Base-by-base conservation (phyloP, 2,113 vertebrate genomes). In the Eublepharis macularius region DNA sequence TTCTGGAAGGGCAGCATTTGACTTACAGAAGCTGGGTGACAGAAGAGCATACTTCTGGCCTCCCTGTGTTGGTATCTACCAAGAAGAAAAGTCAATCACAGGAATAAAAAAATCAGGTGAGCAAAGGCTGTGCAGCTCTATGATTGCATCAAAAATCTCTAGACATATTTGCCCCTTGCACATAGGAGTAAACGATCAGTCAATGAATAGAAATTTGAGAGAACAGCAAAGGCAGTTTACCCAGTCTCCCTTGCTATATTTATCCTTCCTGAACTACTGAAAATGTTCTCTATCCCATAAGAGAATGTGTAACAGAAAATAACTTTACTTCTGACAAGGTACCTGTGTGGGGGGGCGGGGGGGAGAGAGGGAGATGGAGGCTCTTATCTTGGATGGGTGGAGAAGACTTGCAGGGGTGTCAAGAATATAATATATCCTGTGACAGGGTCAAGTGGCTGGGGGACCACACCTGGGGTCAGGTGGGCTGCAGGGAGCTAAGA, bases 31-130 rank as follows among this genome's bases (percentile, higher is more conserved):
- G 93, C 94, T 95, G 89, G 97, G 94, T 96, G 96, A 93, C 89
- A 96, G 94, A 95, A 97, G 91, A 93, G 97, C 95, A 96, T 97
- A 96, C 94, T 98, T 98, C 95, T 95, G 97, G 93, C 96, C 97
- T 95, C 94, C 93, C 93, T 98, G 97, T 85, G 88, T 94, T 96
- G 97, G 93, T 95, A 98, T 97, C 98, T 98, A 97, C 81, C 83
- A 96, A 94, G 96, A 93, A 95, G 93, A 94, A 95, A 97, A 86
- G 63, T 16, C 36, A 60, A 63, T 9, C 6, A 21, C 94, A 88
- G 93, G 90, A 94, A 91, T 94, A 0, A 54, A 16, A 89, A 76
- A 94, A 70, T 80, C 83, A 80, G 47, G 4, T n/a, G 57, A 16
- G 43, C 75, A 65, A 82, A 76, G 29, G 4, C 49, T 72, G 32